Percentiles rank a stretch among this genome's conserved stretches.
These are phyloP conservation scores for Tetragonula clypearis DNA, from an alignment of 1,140 invertebrate species.

Conservation along the genomic window DNA sequence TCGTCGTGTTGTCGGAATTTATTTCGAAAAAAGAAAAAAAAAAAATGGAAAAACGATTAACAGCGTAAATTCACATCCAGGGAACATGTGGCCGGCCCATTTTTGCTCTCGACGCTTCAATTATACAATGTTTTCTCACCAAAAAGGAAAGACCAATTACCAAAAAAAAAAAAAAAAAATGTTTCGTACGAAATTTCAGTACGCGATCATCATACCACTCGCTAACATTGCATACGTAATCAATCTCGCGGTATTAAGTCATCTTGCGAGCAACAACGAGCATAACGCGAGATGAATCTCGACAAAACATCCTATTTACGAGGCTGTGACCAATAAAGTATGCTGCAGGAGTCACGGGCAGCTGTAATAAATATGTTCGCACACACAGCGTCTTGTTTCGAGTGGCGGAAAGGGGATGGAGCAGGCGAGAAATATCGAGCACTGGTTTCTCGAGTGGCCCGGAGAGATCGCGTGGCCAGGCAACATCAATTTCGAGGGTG, in stretches of 20 bases:
- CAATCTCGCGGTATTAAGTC: conserved; percentile 10
- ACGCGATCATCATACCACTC: neutral
- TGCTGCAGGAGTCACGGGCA: conserved; percentile 2
- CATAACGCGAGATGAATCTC: conserved; percentile 12
- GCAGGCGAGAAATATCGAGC: conserved; percentile 48
- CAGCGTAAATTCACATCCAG: no score
- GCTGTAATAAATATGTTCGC: conserved; percentile 21
- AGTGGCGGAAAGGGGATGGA: conserved; percentile 8
- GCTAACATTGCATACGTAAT: neutral
- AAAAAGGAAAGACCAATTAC: no score
- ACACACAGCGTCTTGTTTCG: conserved; percentile 5
- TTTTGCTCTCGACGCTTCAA: neutral
- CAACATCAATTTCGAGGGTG: conserved; percentile 60
- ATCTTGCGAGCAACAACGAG: neutral
- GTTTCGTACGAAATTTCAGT: neutral
- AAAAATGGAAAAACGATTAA: no score
- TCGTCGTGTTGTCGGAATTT: no score
- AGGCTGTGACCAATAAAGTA: conserved; percentile 15
- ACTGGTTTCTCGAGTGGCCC: conserved; percentile 28
- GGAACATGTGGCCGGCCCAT: neutral
- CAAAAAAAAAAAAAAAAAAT: neutral
- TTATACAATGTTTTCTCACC: neutral
- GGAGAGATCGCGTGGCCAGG: conserved; percentile 53
- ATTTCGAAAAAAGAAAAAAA: no score
- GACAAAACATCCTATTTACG: conserved; percentile 18